phyloP scores from a whole-genome alignment of 2,797 vertebrate genomes.

The Syngnathus acus region DNA sequence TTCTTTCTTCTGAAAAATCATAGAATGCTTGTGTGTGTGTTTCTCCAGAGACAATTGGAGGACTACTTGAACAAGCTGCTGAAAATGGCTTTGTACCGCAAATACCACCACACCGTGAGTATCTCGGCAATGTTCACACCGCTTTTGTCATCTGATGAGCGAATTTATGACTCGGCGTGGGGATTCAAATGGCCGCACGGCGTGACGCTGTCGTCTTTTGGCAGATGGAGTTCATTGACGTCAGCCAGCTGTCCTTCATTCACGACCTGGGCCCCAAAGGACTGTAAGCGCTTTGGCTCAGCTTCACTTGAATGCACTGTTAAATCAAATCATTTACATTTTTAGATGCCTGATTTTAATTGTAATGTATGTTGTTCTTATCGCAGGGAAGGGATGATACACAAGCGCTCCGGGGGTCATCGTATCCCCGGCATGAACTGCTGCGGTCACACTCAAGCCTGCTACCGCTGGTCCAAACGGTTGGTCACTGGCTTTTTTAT shows the following conservation, averaged over 20 bases:
- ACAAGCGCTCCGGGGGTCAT: conserved; percentile 93
- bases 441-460: conserved; percentile 86
- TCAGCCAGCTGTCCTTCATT: conserved; percentile 96
- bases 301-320: not conserved
- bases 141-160: not conserved
- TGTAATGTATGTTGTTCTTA: not conserved
- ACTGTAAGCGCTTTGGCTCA: conserved; percentile 76
- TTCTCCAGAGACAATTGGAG: conserved; percentile 87
- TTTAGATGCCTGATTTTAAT: no score
- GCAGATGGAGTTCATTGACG: conserved; percentile 94
- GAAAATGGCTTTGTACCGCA: conserved; percentile 90
- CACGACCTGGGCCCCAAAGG: conserved; percentile 96
- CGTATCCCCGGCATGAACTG: conserved; percentile 94
- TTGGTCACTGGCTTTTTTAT: conserved; percentile 37
- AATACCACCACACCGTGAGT: conserved; percentile 95
- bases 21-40: conserved; percentile 50
- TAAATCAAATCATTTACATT: no score
- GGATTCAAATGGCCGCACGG: not conserved
- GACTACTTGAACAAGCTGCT: conserved; percentile 93
- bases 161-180: not conserved
- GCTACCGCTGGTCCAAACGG: conserved; percentile 98
- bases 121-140: conserved; percentile 1
- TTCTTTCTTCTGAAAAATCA: no score
- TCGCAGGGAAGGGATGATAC: conserved; percentile 90
- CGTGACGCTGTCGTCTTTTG: not conserved